Percentiles rank a stretch among this genome's conserved stretches.
These are phyloP conservation scores for Pyxicephalus adspersus DNA, from an alignment of 2,113 vertebrate genomes.

Conservation along the genomic window DNA sequence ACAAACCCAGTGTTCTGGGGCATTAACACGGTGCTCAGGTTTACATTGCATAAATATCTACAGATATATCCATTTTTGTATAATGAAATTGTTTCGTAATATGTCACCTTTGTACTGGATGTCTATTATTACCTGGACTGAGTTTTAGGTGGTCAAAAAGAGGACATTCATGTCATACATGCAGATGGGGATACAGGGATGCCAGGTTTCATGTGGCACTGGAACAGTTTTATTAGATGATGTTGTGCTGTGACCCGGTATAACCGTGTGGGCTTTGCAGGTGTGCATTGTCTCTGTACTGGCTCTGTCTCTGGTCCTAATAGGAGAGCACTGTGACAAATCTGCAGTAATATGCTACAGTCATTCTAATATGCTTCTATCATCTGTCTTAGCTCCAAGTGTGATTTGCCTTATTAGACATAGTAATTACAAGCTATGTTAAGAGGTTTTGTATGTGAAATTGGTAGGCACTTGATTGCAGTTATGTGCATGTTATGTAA, in stretches of 20 bases:
- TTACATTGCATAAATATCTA: no score
- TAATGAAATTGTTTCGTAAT: no score
- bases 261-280: not conserved
- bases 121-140: no score
- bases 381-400: not conserved
- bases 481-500: slow-evolving; percentile 22
- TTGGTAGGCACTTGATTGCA: not conserved
- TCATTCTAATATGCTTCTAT: not conserved
- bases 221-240: no score
- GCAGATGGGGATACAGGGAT: not conserved
- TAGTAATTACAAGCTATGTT: slow-evolving; percentile 24
- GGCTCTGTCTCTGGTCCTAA: slow-evolving; percentile 17
- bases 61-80: no score
- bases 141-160: no score
- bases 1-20: no score
- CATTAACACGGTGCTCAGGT: no score
- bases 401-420: slow-evolving; percentile 28
- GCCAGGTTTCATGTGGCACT: not conserved
- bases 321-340: slow-evolving; percentile 28
- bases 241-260: not conserved
- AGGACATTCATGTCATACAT: no score
- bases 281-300: not conserved
- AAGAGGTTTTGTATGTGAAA: slow-evolving; percentile 1
- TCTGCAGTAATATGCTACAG: slow-evolving; percentile 5
- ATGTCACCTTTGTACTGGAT: no score